A percentile compares a stretch with the other conserved stretches of the same genome.
Conservation (phyloP, 30 jellyfish, hydroid and myxozoan species). For the Calvadosia cruxmelitensis region DNA sequence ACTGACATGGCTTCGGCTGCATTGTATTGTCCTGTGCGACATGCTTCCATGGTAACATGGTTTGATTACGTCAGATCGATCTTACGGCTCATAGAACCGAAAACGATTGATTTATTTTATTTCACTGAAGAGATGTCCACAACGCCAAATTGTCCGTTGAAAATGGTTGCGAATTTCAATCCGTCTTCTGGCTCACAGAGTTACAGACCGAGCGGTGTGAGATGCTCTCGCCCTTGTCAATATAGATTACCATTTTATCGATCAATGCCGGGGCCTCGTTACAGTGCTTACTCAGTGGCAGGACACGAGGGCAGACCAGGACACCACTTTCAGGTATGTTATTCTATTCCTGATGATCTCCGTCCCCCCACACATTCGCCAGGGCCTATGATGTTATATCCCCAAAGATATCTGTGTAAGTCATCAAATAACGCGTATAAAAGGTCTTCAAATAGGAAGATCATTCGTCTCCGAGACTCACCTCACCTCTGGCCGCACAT, state of each 20-base stretch:
- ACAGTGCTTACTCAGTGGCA: conserved; percentile 63
- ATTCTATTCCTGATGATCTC: no score
- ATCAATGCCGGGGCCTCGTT: conserved; percentile 75
- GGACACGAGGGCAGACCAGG: conserved; percentile 98
- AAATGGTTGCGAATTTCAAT: conserved; percentile 74
- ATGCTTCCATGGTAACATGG: conserved; percentile 80
- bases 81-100: conserved; percentile 55
- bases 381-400: no score
- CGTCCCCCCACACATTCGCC: no score
- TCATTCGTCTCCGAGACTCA: not conserved
- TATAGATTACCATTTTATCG: conserved; percentile 69
- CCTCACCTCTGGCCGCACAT: not conserved
- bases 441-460: not conserved
- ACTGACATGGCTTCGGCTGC: conserved; percentile 57
- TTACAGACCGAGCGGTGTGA: conserved; percentile 63
- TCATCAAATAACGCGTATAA: not conserved
- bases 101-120: conserved; percentile 44
- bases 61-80: conserved; percentile 46
- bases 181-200: conserved; percentile 95
- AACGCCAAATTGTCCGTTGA: conserved; percentile 88
- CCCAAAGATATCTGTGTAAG: not conserved
- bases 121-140: conserved; percentile 47
- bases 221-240: conserved; percentile 51
- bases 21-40: conserved; percentile 73
- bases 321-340: conserved; percentile 91